These are phyloP conservation scores for Anguilla anguilla DNA, from an alignment of 2,797 vertebrate species.

Conservation along the genomic window DNA sequence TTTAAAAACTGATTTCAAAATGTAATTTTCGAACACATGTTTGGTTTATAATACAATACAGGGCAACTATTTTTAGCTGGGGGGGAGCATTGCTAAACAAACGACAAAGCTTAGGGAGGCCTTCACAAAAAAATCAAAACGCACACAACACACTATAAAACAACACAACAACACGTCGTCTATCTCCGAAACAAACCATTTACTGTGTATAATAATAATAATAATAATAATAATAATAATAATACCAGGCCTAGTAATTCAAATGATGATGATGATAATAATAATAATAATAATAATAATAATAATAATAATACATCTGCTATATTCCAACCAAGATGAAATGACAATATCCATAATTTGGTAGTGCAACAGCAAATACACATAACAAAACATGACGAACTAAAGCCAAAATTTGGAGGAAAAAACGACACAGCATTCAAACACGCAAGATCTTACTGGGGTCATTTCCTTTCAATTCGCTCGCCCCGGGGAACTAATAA, in stretches of 20 bases:
- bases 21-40: neutral
- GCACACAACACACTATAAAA: neutral
- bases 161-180: neutral
- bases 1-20: neutral
- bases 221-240: neutral
- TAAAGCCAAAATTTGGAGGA: neutral
- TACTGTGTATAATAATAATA: neutral
- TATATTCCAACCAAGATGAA: no score
- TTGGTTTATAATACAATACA: neutral
- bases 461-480: slow-evolving; percentile 22
- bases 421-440: neutral
- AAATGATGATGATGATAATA: neutral
- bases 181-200: neutral
- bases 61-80: neutral
- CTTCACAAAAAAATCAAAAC: neutral
- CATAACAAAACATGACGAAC: neutral
- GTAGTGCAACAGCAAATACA: neutral
- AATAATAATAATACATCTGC: slow-evolving; percentile 6
- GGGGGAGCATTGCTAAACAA: neutral
- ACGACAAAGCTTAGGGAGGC: neutral
- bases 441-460: slow-evolving; percentile 1
- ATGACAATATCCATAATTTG: neutral
- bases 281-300: slow-evolving; percentile 7
- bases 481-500: slow-evolving; percentile 25
- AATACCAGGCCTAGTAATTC: neutral